Evolutionary conservation across 2,113 vertebrate genomes (phyloP).

Genomic region (Ciconia boyciana): DNA sequence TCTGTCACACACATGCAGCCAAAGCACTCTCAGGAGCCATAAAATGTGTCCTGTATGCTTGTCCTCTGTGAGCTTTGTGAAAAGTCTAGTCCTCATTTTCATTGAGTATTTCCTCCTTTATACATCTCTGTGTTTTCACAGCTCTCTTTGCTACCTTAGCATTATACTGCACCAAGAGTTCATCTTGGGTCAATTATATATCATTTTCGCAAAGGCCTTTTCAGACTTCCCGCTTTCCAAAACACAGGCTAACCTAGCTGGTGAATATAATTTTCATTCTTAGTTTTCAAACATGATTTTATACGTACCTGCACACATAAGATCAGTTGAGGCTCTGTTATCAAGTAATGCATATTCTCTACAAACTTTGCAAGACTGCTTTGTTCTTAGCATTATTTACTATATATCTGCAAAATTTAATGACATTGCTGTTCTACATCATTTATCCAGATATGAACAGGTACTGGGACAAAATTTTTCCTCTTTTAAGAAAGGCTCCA

Average conservation of each 20-base stretch:
- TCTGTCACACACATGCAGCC: neutral
- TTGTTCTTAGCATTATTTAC: neutral
- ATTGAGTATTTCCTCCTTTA: neutral
- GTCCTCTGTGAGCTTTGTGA: neutral
- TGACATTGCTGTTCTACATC: fast-evolving
- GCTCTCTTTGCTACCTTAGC: neutral
- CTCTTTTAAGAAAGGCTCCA: neutral
- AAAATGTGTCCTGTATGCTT: neutral
- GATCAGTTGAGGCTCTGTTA: neutral
- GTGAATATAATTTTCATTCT: neutral
- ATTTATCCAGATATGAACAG: neutral
- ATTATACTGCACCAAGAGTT: neutral
- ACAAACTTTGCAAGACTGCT: neutral
- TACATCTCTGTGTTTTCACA: neutral
- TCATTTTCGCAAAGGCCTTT: neutral
- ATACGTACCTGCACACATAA: neutral
- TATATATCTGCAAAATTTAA: neutral
- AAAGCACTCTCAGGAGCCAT: neutral
- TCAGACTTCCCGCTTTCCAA: neutral
- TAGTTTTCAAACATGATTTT: neutral
- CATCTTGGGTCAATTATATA: neutral
- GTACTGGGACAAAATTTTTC: neutral
- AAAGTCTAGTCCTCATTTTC: neutral
- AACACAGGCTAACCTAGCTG: neutral
- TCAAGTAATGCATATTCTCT: neutral